Percentiles rank a stretch among this genome's conserved stretches.
Evolutionary conservation across 2,113 vertebrate species (phyloP).

Genomic region (Bufo gargarizans): DNA sequence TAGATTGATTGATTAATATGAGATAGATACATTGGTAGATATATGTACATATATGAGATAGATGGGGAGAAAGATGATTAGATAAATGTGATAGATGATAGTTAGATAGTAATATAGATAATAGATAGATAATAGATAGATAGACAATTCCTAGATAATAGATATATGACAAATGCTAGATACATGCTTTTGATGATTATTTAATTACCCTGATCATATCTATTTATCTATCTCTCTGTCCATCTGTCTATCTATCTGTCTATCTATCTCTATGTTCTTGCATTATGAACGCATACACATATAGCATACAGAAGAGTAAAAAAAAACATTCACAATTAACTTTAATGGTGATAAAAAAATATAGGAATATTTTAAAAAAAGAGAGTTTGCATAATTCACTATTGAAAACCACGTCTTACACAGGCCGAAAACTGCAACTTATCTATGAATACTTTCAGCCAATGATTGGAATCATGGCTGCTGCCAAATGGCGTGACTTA

Average conservation of each 20-base stretch:
- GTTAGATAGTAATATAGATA: too few relatives aligned
- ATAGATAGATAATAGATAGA: too few relatives aligned
- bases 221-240: background rate
- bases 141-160: too few relatives aligned
- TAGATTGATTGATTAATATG: too few relatives aligned
- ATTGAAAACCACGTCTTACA: background rate
- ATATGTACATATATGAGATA: background rate
- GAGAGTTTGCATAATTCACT: background rate
- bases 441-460: background rate
- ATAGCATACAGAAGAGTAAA: background rate
- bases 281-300: background rate
- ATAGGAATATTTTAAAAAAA: background rate
- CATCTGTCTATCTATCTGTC: background rate
- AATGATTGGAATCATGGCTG: background rate
- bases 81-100: too few relatives aligned
- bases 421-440: background rate
- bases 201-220: background rate
- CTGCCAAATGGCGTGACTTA: conserved; percentile 14
- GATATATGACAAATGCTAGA: too few relatives aligned
- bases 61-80: too few relatives aligned
- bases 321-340: background rate
- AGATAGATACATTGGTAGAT: too few relatives aligned
- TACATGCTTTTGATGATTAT: too few relatives aligned
- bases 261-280: background rate
- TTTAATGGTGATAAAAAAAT: too few relatives aligned